Evolutionary conservation across 2,888 invertebrate species (phyloP), one percentile per base, ranked within the genome.

Genomic region (Parnassius apollo): DNA sequence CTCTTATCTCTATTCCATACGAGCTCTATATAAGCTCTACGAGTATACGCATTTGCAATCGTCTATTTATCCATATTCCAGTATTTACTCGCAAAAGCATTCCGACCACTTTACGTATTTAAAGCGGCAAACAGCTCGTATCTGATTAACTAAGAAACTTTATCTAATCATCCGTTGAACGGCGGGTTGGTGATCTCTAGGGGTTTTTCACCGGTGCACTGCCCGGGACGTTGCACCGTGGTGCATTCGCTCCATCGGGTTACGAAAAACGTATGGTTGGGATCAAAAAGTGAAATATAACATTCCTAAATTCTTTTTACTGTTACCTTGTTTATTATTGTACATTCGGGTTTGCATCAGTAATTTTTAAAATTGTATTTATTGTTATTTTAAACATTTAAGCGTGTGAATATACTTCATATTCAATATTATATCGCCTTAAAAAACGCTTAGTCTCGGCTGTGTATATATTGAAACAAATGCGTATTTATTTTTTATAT

Each of bases 81-180:
- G 61, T 46, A 55, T 44, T 49, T 42, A 48, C 11, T 49, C 35
- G 59, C 51, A 57, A 62, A 42, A 59, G 42, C 51, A 51, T 59
- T 56, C 63, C 63, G 48, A 59, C 63, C 59, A 63, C 59, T 59
- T 63, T 59, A 46, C 52, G 59, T 59, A 48, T 63, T 42, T 42
- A 48, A 35, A 59, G 59, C 63, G 52, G 53, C 58, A 49, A 45
- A 54, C 54, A 48, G 46, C 45, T 52, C 59, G 51, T 63, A 63
- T 63, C 63, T 63, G 63, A 63, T 63, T 63, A 63, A 63, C 56
- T 63, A 63, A 59, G 59, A 63, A 59, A 59, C 59, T 63, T 63
- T 63, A 63, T 63, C 63, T 63, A 63, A 63, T 59, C 63, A 63
- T 59, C 54, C 35, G 35, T 58, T 18, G 59, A 63, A 57, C 56